A percentile compares a stretch with the other conserved stretches of the same genome.
These are phyloP conservation scores for Columba livia DNA, from an alignment of 2,113 vertebrate genomes.

Conservation along the genomic window DNA sequence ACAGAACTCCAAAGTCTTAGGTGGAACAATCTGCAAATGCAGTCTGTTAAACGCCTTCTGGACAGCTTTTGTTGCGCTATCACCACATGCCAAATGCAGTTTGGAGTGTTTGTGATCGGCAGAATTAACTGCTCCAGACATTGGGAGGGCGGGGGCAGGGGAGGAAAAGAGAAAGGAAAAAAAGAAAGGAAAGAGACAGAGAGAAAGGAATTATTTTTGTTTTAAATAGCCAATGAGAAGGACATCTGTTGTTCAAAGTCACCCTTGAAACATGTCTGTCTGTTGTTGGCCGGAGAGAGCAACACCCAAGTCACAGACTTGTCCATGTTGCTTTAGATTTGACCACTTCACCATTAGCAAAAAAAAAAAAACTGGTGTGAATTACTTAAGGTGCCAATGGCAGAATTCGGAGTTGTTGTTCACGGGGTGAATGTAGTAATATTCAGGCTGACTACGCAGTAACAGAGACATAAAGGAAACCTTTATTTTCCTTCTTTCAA, in stretches of 20 bases:
- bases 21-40: neutral
- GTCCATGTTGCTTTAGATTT: neutral
- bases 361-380: neutral
- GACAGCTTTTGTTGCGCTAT: neutral
- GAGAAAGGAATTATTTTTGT: neutral
- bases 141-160: fast-evolving
- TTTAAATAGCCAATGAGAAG: neutral
- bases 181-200: no score
- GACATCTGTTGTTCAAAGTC: neutral
- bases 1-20: neutral
- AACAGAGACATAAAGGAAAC: neutral
- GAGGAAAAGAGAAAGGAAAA: no score
- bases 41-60: conserved; percentile 17
- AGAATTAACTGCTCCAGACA: neutral
- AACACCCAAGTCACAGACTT: neutral
- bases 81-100: conserved; percentile 2
- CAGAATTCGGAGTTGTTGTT: neutral
- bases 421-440: neutral
- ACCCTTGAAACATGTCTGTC: neutral
- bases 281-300: neutral
- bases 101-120: neutral
- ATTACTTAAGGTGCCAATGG: neutral
- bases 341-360: neutral
- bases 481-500: neutral
- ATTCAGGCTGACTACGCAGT: neutral